These are phyloP conservation scores for Altica lythri DNA, from an alignment of 2,888 invertebrate genomes.

Conservation along the genomic window DNA sequence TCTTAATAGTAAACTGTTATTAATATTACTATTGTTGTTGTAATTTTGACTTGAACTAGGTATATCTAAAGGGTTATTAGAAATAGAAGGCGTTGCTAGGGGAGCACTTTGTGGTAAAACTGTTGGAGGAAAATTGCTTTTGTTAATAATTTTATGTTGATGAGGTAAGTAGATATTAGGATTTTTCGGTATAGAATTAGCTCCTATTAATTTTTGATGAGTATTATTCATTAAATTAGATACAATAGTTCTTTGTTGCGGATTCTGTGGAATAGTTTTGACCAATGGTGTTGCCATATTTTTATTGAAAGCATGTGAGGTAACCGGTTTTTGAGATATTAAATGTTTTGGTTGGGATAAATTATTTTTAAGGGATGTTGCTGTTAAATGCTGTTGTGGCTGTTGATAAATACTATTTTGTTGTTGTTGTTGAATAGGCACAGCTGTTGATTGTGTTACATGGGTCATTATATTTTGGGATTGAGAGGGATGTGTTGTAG, in stretches of 20 bases:
- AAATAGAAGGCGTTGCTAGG: slow-evolving; percentile 13
- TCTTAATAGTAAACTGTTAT: slow-evolving; percentile 30
- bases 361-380: slow-evolving; percentile 12
- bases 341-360: slow-evolving; percentile 25
- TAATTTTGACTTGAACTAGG: slow-evolving; percentile 20
- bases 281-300: not conserved
- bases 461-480: slow-evolving; percentile 28
- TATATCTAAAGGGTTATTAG: slow-evolving; percentile 11
- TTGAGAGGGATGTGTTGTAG: slow-evolving; percentile 22
- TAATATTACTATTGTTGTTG: too few relatives aligned
- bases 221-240: slow-evolving; percentile 23
- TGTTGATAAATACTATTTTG: slow-evolving; percentile 27
- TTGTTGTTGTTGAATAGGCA: slow-evolving; percentile 28
- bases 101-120: slow-evolving; percentile 4
- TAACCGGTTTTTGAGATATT: slow-evolving; percentile 20
- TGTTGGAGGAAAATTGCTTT: slow-evolving; percentile 19
- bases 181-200: slow-evolving; percentile 18
- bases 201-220: slow-evolving; percentile 21
- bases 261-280: slow-evolving; percentile 11
- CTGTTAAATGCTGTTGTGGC: slow-evolving; percentile 24
- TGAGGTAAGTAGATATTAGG: slow-evolving; percentile 25
- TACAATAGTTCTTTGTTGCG: slow-evolving; percentile 12
- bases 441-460: slow-evolving; percentile 23
- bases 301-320: slow-evolving; percentile 14
- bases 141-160: too few relatives aligned